A percentile compares a stretch with the other conserved stretches of the same genome.
phyloP scores from a whole-genome alignment of 2,888 invertebrate genomes.

The Cephus nigrinus region DNA sequence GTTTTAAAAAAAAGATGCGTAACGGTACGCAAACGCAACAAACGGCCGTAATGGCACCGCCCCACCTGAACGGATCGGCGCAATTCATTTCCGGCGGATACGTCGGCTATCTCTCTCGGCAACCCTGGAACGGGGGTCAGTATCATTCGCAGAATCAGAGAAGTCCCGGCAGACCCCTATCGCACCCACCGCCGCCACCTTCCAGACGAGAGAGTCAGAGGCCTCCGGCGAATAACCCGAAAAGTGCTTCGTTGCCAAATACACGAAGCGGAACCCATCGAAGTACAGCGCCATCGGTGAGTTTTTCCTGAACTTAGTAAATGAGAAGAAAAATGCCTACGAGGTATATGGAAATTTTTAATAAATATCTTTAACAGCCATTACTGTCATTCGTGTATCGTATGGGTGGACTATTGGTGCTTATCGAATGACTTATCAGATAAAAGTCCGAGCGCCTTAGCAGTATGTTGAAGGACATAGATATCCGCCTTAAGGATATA shows the following conservation, averaged over 20 bases:
- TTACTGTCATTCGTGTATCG: background rate
- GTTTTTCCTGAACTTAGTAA: slow-evolving; percentile 30
- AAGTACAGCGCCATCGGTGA: slow-evolving; percentile 61
- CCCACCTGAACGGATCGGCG: slow-evolving; percentile 66
- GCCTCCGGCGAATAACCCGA: slow-evolving; percentile 37
- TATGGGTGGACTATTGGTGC: background rate
- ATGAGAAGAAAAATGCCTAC: background rate
- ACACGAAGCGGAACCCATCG: slow-evolving; percentile 41
- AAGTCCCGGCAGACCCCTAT: slow-evolving; percentile 47
- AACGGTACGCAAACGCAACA: slow-evolving; percentile 62
- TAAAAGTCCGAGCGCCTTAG: background rate
- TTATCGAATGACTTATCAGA: background rate
- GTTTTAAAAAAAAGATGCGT: slow-evolving; percentile 47
- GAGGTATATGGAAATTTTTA: background rate
- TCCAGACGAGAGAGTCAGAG: slow-evolving; percentile 51
- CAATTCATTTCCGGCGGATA: slow-evolving; percentile 69
- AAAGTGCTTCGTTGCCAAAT: slow-evolving; percentile 46
- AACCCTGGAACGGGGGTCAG: slow-evolving; percentile 69
- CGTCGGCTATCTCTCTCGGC: slow-evolving; percentile 68
- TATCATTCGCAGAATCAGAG: slow-evolving; percentile 56
- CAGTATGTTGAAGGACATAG: background rate
- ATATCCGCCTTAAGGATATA: background rate
- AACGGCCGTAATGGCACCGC: slow-evolving; percentile 62
- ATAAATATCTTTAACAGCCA: background rate
- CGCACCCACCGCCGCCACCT: slow-evolving; percentile 58